Evolutionary conservation across 1,140 invertebrate species (phyloP).

Genomic region (Onthophagus taurus): DNA sequence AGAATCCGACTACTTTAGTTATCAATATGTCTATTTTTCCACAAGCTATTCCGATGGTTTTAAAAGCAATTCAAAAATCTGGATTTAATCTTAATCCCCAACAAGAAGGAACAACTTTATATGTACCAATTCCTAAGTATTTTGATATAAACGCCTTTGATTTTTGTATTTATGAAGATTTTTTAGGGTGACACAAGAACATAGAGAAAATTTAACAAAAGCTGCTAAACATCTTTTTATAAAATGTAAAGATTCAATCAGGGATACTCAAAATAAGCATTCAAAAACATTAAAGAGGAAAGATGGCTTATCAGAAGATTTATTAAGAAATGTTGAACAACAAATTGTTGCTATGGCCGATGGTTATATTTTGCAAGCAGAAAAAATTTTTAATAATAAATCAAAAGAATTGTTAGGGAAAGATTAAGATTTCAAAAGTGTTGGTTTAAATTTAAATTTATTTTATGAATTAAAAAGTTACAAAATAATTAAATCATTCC

Average conservation of each 20-base stretch:
- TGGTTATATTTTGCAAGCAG: conserved; percentile 54
- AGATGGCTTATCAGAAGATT: conserved; percentile 54
- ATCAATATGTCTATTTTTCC: conserved; percentile 77
- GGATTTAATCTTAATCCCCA: conserved; percentile 91
- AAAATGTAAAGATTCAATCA: conserved; percentile 69
- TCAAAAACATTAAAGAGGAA: conserved; percentile 61
- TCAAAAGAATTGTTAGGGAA: conserved; percentile 65
- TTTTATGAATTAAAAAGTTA: too few species aligned
- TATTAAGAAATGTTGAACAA: conserved; percentile 51
- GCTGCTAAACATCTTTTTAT: conserved; percentile 75
- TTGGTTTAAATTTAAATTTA: too few species aligned
- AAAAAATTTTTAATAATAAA: conserved; percentile 56
- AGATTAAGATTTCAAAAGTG: too few species aligned
- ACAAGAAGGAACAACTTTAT: conserved; percentile 84
- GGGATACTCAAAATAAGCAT: conserved; percentile 66
- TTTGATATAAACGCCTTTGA: not conserved
- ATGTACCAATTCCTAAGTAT: conserved; percentile 79
- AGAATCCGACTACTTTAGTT: conserved; percentile 76
- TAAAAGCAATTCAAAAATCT: conserved; percentile 65
- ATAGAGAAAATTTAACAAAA: conserved; percentile 77
- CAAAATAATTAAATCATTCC: too few species aligned
- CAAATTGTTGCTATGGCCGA: conserved; percentile 59
- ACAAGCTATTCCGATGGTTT: conserved; percentile 66
- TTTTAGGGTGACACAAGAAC: conserved; percentile 80
- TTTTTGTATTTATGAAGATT: conserved; percentile 17